phyloP scores from a whole-genome alignment of 2,888 invertebrate genomes.

The Xestobium rufovillosum region DNA sequence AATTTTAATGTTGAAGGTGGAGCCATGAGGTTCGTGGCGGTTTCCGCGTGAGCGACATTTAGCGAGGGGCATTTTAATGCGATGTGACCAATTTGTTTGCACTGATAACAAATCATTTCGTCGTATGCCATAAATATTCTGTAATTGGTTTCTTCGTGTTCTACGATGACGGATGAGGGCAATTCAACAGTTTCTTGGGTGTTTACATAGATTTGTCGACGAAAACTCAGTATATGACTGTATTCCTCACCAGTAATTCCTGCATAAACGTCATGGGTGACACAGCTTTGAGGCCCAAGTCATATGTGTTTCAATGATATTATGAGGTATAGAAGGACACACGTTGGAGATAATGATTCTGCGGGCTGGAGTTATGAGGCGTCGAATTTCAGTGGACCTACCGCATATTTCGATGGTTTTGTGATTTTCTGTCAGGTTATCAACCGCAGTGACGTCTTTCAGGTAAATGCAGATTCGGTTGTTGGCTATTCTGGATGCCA shows the following conservation, averaged over 20 bases:
- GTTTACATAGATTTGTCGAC: slow-evolving; percentile 8
- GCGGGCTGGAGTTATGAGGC: slow-evolving; percentile 9
- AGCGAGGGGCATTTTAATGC: slow-evolving; percentile 9
- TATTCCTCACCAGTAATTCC: slow-evolving; percentile 12
- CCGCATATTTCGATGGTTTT: slow-evolving; percentile 6
- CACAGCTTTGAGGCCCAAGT: no score
- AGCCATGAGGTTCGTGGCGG: neutral
- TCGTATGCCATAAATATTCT: slow-evolving; percentile 13
- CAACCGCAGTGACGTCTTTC: slow-evolving; percentile 4
- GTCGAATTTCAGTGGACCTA: slow-evolving; percentile 2
- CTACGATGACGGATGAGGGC: slow-evolving; percentile 9
- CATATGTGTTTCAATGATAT: slow-evolving; percentile 3
- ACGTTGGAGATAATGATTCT: slow-evolving; percentile 11
- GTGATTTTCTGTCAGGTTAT: slow-evolving; percentile 7
- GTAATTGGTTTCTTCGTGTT: slow-evolving; percentile 9
- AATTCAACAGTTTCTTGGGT: slow-evolving; percentile 10
- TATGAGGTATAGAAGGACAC: slow-evolving; percentile 10
- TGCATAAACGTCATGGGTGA: no score
- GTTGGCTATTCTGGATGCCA: slow-evolving; percentile 12
- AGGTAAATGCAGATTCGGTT: slow-evolving; percentile 15
- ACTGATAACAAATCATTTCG: slow-evolving; percentile 13
- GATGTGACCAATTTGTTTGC: slow-evolving; percentile 13
- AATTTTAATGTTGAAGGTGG: no score
- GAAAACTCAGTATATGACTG: slow-evolving; percentile 12
- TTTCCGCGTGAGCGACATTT: no score